These are phyloP conservation scores for Rhinophrynus dorsalis DNA, from an alignment of 2,797 vertebrate genomes.

Conservation along the genomic window DNA sequence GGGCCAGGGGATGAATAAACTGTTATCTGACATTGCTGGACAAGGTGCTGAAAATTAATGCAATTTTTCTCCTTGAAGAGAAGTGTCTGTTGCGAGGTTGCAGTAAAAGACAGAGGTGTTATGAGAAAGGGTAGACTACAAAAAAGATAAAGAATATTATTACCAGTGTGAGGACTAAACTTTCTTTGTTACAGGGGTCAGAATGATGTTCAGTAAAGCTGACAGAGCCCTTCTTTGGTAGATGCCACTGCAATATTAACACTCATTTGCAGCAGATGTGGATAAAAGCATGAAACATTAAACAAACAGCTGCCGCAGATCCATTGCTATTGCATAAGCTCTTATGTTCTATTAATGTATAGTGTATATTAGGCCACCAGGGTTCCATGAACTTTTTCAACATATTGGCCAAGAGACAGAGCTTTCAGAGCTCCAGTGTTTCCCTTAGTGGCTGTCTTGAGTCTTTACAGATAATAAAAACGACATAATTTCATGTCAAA, in stretches of 20 bases:
- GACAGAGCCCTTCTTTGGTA: conserved; percentile 83
- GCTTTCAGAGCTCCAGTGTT: not conserved
- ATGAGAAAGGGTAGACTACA: conserved; percentile 22
- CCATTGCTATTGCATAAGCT: conserved; percentile 79
- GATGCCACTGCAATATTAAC: conserved; percentile 93
- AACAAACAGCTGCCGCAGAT: conserved; percentile 98
- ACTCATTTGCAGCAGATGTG: conserved; percentile 97
- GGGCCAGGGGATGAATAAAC: conserved; percentile 80
- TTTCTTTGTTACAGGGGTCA: conserved; percentile 75
- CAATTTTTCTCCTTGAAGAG: conserved; percentile 78
- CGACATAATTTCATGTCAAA: conserved; percentile 1
- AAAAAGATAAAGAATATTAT: conserved; percentile 43
- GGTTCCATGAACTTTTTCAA: conserved; percentile 54
- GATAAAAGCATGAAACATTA: conserved; percentile 98
- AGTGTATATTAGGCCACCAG: conserved; percentile 53
- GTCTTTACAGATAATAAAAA: not conserved
- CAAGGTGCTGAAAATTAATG: conserved; percentile 75
- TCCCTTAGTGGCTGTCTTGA: not conserved
- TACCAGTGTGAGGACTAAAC: conserved; percentile 55
- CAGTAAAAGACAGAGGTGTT: conserved; percentile 46
- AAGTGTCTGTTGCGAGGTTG: conserved; percentile 47
- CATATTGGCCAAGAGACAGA: conserved; percentile 54
- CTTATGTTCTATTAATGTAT: conserved; percentile 76
- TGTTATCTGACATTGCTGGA: conserved; percentile 82
- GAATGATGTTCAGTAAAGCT: conserved; percentile 88